Evolutionary conservation across 2,113 vertebrate genomes (phyloP).

Genomic region (Nyctibius bracteatus): DNA sequence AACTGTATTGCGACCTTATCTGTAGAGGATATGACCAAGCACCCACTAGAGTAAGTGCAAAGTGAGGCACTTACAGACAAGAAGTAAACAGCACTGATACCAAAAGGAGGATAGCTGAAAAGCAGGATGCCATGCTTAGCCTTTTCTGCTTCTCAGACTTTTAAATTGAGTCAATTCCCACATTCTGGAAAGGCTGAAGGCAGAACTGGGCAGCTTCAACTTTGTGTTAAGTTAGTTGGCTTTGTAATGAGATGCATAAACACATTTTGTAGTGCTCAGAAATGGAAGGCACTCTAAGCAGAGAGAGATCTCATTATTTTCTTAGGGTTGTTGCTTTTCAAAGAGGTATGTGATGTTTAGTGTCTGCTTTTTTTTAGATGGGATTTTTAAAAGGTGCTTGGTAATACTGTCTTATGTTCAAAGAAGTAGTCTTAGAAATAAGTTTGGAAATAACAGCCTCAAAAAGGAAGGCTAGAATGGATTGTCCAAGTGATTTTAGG

Average conservation of each 20-base stretch:
- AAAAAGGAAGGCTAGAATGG: neutral
- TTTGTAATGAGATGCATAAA: neutral
- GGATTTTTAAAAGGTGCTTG: neutral
- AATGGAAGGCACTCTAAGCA: neutral
- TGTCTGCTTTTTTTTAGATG: neutral
- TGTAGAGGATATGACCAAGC: neutral
- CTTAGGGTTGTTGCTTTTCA: neutral
- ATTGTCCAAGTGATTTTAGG: neutral
- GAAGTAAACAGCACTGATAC: slow-evolving; percentile 14
- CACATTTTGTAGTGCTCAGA: neutral
- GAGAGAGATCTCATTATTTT: neutral
- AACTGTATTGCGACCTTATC: slow-evolving; percentile 29
- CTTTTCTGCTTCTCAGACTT: neutral
- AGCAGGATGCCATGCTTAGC: neutral
- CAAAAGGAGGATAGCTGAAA: neutral
- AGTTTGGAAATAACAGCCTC: neutral
- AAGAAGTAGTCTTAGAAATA: neutral
- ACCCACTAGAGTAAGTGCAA: slow-evolving; percentile 27
- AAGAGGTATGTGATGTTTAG: neutral
- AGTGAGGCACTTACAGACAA: slow-evolving; percentile 30
- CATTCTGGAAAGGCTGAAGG: neutral
- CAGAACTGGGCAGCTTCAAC: neutral
- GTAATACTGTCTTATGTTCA: neutral
- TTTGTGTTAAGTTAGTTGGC: neutral
- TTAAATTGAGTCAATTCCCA: neutral